Conservation (phyloP, 2,888 invertebrate genomes). For the Trypoxylon attenuatum region DNA sequence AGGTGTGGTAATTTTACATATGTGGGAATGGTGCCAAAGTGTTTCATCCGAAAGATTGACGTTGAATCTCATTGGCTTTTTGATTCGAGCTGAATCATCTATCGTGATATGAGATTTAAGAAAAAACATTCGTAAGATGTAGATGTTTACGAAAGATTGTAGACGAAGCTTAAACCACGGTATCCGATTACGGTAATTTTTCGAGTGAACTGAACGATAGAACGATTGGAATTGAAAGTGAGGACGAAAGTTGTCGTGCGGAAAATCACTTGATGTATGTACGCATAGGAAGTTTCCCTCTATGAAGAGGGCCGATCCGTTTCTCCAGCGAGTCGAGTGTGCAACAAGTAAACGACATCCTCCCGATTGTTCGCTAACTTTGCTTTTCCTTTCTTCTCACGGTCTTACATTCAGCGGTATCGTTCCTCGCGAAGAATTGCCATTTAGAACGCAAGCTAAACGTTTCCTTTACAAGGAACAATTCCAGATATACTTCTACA, state of each 20-base stretch:
- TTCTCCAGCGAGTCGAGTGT: constrained; percentile 36
- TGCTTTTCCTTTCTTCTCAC: constrained; percentile 26
- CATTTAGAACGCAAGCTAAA: not conserved
- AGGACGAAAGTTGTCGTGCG: constrained; percentile 43
- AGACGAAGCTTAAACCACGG: too few relatives aligned
- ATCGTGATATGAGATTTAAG: not conserved
- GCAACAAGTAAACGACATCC: constrained; percentile 34
- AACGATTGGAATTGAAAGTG: constrained; percentile 21
- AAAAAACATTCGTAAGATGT: too few relatives aligned
- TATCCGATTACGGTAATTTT: constrained; percentile 22
- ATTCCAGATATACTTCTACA: not conserved
- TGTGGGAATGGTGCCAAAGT: too few relatives aligned
- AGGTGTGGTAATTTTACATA: too few relatives aligned
- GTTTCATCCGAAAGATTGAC: not conserved
- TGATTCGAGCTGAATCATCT: not conserved
- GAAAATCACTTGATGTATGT: constrained; percentile 45
- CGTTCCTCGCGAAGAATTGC: constrained; percentile 1
- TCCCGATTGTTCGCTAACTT: constrained; percentile 15
- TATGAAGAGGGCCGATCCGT: constrained; percentile 40
- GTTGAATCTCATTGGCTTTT: not conserved
- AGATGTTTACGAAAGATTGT: too few relatives aligned
- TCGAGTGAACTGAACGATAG: constrained; percentile 2
- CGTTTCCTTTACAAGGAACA: not conserved
- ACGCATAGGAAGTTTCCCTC: constrained; percentile 43
- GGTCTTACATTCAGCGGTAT: constrained; percentile 1